Conservation (phyloP, 2,888 invertebrate genomes). For the Lampropteryx suffumata region DNA sequence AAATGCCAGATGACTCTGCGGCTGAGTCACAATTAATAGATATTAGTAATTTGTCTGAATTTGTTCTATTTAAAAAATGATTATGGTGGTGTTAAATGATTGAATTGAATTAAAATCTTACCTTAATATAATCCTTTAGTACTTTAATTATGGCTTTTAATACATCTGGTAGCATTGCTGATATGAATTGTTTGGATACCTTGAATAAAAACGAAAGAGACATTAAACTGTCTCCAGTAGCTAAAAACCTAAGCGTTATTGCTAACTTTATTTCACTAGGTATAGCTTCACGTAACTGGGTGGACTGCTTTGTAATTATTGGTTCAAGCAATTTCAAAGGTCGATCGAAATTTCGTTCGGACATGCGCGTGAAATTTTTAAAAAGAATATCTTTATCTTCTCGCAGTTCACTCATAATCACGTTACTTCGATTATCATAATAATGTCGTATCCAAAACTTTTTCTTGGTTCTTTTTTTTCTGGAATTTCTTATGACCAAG, state of each 20-base stretch:
- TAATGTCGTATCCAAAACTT: constrained; percentile 14
- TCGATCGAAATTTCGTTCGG: no score
- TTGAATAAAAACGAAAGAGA: constrained; percentile 6
- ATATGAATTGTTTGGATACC: constrained; percentile 8
- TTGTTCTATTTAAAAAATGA: not conserved
- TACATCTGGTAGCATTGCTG: constrained; percentile 19
- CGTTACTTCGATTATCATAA: constrained; percentile 14
- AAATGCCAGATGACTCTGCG: no score
- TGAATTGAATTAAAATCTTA: constrained; percentile 5
- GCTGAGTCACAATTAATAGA: no score
- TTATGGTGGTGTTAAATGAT: not conserved
- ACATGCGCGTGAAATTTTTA: no score
- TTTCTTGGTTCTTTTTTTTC: not conserved
- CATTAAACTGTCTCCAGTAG: constrained; percentile 5
- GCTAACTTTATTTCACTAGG: not conserved
- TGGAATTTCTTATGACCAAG: not conserved
- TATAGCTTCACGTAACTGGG: not conserved
- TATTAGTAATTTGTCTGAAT: not conserved
- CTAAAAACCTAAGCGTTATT: constrained; percentile 2
- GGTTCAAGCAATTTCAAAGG: constrained; percentile 3
- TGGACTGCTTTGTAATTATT: constrained; percentile 1
- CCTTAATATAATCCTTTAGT: constrained; percentile 16
- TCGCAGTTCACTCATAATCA: constrained; percentile 15
- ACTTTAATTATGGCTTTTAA: constrained; percentile 19
- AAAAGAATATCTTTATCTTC: constrained; percentile 11